Base-by-base conservation (phyloP, 2,797 vertebrate genomes). In the Sternotherus odoratus region DNA sequence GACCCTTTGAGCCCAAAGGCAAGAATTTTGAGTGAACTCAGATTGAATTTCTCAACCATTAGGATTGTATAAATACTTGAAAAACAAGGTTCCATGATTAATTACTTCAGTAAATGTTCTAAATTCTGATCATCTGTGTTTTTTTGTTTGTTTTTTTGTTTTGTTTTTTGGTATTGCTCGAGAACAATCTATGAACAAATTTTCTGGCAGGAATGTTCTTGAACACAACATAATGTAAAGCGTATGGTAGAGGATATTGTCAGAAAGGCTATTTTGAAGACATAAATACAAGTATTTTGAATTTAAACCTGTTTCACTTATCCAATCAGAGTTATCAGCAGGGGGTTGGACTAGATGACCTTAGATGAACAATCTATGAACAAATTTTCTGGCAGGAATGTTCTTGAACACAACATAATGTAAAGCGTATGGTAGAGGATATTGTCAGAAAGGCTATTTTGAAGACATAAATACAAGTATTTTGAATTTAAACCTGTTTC, bases 401-500 rank as follows among this genome's bases (percentile, higher is more conserved):
- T 63, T 63, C 30, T 63, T 63, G 30, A 63, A 17, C 30, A 33
- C 33, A 63, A n/a, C 28, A 28, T n/a, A 63, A 63, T 63, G 15
- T n/a, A 63, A 63, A 63, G 30, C 30, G 16, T 57, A 57, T 63
- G 57, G 33, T n/a, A 63, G 30, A 33, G 28, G 57, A 63, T 15
- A 16, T 63, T 63, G 7, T 13, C 13, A 33, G 30, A 63, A 63
- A 63, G 6, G 57, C 7, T 33, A 63, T 63, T 63, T 17, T 63
- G 15, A 72, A 84, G 2, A 77, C 77, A 33, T 10, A 77, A 63
- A 56, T 56, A 46, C 12, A 57, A 57, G 79, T n/a, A 69, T 48
- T 12, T 5, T 8, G 15, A 48, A 43, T 26, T 79, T 12, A 84
- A 87, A 60, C 2, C 5, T 84, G 19, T 72, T 2, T 0, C 0